Conservation (phyloP, 2,888 invertebrate species). For the Pyrrhosoma nymphula region DNA sequence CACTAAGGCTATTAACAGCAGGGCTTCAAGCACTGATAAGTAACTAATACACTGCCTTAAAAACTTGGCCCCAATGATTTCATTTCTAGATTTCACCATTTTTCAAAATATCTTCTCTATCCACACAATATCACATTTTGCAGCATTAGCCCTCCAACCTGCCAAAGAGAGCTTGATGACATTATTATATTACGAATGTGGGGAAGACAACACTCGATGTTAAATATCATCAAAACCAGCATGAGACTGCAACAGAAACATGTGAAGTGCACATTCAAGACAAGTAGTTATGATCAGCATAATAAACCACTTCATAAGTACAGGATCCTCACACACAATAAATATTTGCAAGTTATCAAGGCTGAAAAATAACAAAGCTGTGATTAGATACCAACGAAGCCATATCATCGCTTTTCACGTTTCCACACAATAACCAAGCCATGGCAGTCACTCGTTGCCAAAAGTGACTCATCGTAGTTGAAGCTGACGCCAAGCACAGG, state of each 20-base stretch:
- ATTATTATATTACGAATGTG: no score
- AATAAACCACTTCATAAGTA: no score
- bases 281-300: no score
- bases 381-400: neutral
- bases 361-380: neutral
- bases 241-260: no score
- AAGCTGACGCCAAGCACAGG: conserved; percentile 91
- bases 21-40: no score
- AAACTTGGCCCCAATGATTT: neutral
- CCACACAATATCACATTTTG: neutral
- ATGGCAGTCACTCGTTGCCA: conserved; percentile 91
- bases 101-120: neutral
- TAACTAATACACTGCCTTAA: neutral
- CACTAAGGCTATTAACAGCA: no score
- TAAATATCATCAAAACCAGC: no score
- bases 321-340: no score
- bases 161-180: no score
- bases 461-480: conserved; percentile 92
- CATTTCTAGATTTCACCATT: neutral
- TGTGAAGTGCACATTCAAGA: no score
- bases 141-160: no score
- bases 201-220: no score
- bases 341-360: neutral
- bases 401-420: conserved; percentile 74
- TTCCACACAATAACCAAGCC: conserved; percentile 90